Evolutionary conservation across 2,888 invertebrate species (phyloP).

Genomic region (Phasia obesa): DNA sequence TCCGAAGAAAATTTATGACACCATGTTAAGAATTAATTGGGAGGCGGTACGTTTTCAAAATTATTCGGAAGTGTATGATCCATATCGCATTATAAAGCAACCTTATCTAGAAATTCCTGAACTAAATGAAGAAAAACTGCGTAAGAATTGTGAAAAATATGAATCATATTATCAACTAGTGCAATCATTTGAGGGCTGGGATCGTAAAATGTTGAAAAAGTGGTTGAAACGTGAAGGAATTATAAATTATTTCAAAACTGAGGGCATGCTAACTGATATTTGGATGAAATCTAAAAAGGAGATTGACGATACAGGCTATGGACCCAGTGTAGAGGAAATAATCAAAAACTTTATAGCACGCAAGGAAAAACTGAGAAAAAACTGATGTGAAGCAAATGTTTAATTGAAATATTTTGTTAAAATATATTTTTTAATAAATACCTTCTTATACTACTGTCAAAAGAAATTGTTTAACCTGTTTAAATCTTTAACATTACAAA

Average conservation of each 20-base stretch:
- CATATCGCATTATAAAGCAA: constrained; percentile 77
- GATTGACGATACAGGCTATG: constrained; percentile 54
- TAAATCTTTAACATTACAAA: too few species aligned
- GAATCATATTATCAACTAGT: constrained; percentile 76
- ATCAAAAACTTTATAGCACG: constrained; percentile 63
- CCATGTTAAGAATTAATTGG: constrained; percentile 77
- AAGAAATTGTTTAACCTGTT: too few species aligned
- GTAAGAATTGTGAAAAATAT: constrained; percentile 71
- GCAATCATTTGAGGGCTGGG: constrained; percentile 73
- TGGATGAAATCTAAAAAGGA: constrained; percentile 72
- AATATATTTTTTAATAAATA: background rate
- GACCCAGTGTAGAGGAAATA: constrained; percentile 71
- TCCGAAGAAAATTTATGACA: constrained; percentile 79
- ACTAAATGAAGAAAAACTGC: constrained; percentile 72
- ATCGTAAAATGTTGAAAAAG: constrained; percentile 72
- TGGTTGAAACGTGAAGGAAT: constrained; percentile 76
- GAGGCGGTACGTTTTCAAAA: constrained; percentile 76
- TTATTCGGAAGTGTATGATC: constrained; percentile 77
- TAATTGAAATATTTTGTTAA: background rate
- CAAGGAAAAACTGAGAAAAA: constrained; percentile 71
- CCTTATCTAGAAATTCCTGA: constrained; percentile 76
- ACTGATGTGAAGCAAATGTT: constrained; percentile 4
- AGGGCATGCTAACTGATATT: constrained; percentile 74
- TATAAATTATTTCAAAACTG: constrained; percentile 74
- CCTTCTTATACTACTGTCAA: too few species aligned